Evolutionary conservation across 2,888 invertebrate genomes (phyloP).

Genomic region (Acrocyrtus sp.): DNA sequence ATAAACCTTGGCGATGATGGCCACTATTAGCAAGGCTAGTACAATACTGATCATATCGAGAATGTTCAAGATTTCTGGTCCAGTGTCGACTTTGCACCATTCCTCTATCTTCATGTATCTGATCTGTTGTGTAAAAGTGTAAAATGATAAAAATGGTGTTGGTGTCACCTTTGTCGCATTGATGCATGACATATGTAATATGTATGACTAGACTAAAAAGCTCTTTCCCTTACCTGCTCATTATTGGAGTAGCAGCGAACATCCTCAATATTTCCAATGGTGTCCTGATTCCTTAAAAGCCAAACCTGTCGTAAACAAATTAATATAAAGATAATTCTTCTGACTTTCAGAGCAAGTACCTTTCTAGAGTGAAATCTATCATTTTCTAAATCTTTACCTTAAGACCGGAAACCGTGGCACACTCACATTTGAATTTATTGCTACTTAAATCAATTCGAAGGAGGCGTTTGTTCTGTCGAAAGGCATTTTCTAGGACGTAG

Average conservation of each 20-base stretch:
- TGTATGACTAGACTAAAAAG: neutral
- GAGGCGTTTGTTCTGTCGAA: constrained; percentile 73
- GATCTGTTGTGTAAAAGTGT: no score
- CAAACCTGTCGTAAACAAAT: constrained; percentile 67
- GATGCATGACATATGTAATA: neutral
- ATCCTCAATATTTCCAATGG: constrained; percentile 77
- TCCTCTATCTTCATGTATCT: constrained; percentile 59
- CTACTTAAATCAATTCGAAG: constrained; percentile 57
- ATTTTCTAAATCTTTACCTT: constrained; percentile 69
- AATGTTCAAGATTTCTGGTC: constrained; percentile 53
- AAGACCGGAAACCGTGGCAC: constrained; percentile 81
- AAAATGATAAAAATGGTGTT: no score
- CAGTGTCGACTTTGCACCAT: constrained; percentile 59
- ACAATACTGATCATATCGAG: constrained; percentile 80
- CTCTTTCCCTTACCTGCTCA: constrained; percentile 64
- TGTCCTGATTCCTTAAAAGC: constrained; percentile 71
- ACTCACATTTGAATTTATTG: constrained; percentile 87
- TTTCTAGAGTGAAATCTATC: neutral
- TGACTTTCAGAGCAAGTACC: no score
- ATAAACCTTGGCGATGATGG: constrained; percentile 78
- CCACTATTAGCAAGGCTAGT: constrained; percentile 75
- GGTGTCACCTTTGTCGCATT: no score
- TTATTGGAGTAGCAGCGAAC: constrained; percentile 76
- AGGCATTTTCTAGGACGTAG: constrained; percentile 82
- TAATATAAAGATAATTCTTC: no score